These are phyloP conservation scores for Suillia variegata DNA, from an alignment of 2,888 invertebrate species.

Conservation along the genomic window DNA sequence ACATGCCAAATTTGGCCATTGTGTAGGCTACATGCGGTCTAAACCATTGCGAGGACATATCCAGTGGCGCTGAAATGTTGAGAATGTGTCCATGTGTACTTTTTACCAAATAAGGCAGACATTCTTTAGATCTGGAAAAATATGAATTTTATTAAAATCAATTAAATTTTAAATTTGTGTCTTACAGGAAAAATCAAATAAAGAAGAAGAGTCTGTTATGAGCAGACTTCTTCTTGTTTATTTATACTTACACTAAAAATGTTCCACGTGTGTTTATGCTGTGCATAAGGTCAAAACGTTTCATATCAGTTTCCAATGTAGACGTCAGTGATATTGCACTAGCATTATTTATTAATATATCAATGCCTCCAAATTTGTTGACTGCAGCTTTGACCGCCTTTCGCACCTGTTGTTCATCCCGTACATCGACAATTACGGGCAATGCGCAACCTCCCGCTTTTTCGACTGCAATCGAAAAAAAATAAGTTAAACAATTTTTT, in stretches of 20 bases:
- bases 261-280: slow-evolving; percentile 93
- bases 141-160: not conserved
- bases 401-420: slow-evolving; percentile 73
- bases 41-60: slow-evolving; percentile 87
- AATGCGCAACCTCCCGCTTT: slow-evolving; percentile 78
- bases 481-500: too few relatives aligned
- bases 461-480: too few relatives aligned
- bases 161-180: too few relatives aligned
- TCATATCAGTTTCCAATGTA: slow-evolving; percentile 88
- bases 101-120: slow-evolving; percentile 84
- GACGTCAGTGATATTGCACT: slow-evolving; percentile 87
- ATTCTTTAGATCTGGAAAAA: slow-evolving; percentile 83
- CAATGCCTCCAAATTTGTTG: slow-evolving; percentile 88
- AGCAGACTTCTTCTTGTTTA: too few relatives aligned
- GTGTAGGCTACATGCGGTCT: slow-evolving; percentile 91
- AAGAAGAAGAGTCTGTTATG: too few relatives aligned
- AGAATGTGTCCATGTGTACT: slow-evolving; percentile 91
- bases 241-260: slow-evolving; percentile 79
- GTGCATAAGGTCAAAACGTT: slow-evolving; percentile 95
- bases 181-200: too few relatives aligned
- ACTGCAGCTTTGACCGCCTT: slow-evolving; percentile 72
- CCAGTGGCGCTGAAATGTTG: slow-evolving; percentile 92
- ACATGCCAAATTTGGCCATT: slow-evolving; percentile 98
- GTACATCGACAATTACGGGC: slow-evolving; percentile 81
- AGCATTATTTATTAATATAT: slow-evolving; percentile 94